Conservation (phyloP, 2,888 invertebrate genomes). For the Tholera decimalis region DNA sequence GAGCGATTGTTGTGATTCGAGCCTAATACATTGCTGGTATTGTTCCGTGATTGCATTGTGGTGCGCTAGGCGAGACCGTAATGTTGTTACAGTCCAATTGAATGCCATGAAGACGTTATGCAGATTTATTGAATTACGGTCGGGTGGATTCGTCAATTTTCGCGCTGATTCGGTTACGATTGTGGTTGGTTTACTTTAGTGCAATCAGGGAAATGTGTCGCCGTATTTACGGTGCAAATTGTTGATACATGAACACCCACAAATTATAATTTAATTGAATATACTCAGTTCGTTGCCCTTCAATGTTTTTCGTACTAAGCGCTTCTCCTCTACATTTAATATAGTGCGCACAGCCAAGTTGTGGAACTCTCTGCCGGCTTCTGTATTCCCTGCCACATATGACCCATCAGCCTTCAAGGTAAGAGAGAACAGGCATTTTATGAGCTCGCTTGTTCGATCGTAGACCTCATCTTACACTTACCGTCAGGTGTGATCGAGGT, state of each 20-base stretch:
- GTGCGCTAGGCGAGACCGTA: constrained; percentile 26
- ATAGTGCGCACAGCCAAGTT: too few species aligned
- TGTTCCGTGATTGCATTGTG: constrained; percentile 55
- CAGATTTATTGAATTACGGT: constrained; percentile 50
- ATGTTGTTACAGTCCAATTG: constrained; percentile 54
- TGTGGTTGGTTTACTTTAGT: constrained; percentile 40
- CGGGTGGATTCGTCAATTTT: constrained; percentile 44
- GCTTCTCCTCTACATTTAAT: too few species aligned
- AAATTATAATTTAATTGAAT: not conserved
- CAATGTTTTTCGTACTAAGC: too few species aligned
- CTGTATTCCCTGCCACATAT: too few species aligned
- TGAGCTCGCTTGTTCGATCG: too few species aligned
- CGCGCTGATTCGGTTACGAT: constrained; percentile 41
- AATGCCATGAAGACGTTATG: constrained; percentile 56
- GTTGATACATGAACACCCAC: constrained; percentile 13
- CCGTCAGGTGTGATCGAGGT: too few species aligned
- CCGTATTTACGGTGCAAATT: constrained; percentile 17
- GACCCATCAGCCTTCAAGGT: too few species aligned
- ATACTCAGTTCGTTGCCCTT: not conserved
- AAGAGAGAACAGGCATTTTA: too few species aligned
- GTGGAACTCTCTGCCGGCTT: too few species aligned
- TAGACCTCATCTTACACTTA: too few species aligned
- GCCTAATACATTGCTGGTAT: constrained; percentile 60
- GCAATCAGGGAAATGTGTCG: constrained; percentile 36
- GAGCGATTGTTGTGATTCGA: constrained; percentile 53